Percentiles rank a stretch among this genome's conserved stretches.
Conservation (phyloP, 2,113 vertebrate species). For the Pelusios castaneus region DNA sequence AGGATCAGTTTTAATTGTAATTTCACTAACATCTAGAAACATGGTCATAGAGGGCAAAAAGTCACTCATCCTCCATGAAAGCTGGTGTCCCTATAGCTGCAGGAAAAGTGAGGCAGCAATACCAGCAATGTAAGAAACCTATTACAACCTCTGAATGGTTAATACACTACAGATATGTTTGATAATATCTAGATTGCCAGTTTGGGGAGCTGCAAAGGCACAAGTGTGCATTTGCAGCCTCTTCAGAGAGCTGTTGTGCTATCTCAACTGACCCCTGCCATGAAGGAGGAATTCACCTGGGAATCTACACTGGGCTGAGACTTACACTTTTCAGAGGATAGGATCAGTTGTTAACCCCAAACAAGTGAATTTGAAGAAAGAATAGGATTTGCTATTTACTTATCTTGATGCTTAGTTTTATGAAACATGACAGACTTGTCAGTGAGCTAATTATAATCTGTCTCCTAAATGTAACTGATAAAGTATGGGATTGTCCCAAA, state of each 20-base stretch:
- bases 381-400: neutral
- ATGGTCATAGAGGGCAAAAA: neutral
- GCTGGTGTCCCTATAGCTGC: neutral
- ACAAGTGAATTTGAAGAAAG: neutral
- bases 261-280: neutral
- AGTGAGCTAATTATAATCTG: neutral
- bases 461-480: rapidly evolving
- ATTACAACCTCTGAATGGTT: neutral
- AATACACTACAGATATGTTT: neutral
- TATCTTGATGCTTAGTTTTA: neutral
- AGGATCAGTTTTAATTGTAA: neutral
- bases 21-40: neutral
- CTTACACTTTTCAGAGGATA: neutral
- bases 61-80: neutral
- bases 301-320: neutral
- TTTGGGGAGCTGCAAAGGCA: neutral
- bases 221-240: neutral
- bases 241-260: neutral
- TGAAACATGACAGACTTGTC: neutral
- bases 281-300: neutral
- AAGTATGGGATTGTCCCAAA: neutral
- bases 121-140: neutral
- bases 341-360: neutral
- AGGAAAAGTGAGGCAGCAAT: neutral
- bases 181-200: neutral